Evolutionary conservation across 2,888 invertebrate genomes (phyloP).

Genomic region (Itoplectis maculator): DNA sequence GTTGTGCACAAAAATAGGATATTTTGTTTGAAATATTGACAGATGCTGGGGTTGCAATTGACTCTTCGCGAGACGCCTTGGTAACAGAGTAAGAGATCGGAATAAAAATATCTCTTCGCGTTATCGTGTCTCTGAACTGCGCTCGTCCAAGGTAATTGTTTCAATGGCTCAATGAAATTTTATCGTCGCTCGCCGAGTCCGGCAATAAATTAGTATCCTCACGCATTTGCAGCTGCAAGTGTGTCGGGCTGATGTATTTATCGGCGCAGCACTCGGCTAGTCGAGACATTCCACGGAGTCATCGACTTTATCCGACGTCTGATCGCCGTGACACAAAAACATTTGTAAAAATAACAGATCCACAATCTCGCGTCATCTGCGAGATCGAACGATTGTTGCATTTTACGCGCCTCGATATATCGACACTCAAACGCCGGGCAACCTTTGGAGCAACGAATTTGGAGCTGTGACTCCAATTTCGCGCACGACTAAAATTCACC

Average conservation of each 20-base stretch:
- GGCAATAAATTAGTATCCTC: too few relatives aligned
- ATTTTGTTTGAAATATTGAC: background rate
- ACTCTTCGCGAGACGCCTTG: too few relatives aligned
- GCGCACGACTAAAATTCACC: background rate
- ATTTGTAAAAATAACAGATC: background rate
- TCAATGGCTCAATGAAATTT: too few relatives aligned
- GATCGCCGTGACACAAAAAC: background rate
- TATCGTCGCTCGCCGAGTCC: too few relatives aligned
- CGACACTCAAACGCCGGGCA: background rate
- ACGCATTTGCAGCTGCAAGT: too few relatives aligned
- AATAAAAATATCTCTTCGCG: too few relatives aligned
- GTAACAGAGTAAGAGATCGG: too few relatives aligned
- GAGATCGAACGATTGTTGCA: background rate
- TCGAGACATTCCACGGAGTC: background rate
- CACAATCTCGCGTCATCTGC: too few relatives aligned
- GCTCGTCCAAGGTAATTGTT: too few relatives aligned
- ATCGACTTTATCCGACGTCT: background rate
- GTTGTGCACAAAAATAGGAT: background rate
- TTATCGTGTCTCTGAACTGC: too few relatives aligned
- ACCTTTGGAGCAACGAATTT: background rate
- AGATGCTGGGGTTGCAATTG: background rate
- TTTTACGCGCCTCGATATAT: background rate
- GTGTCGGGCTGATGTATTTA: too few relatives aligned
- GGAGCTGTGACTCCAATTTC: background rate
- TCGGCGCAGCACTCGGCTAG: too few relatives aligned